Base-by-base conservation (phyloP, 2,113 vertebrate species). In the Pampusana beccarii region DNA sequence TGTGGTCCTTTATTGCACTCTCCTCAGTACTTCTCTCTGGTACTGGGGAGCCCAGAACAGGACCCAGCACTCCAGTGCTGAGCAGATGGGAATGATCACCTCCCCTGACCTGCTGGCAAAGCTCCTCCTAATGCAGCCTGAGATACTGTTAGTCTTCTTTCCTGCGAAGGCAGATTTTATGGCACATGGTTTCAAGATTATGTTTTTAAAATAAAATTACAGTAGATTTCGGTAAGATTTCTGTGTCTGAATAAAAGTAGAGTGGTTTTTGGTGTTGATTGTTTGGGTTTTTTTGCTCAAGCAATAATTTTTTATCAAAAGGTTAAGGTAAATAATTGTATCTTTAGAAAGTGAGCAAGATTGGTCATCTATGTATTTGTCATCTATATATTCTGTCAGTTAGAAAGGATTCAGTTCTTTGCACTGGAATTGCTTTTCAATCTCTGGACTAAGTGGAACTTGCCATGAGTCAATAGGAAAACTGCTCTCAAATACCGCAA, bases 361-460 rank as follows among this genome's bases (percentile, higher is more conserved):
- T 79, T 81, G 71, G 16, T 85, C 4, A 46, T 51, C 42, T 75
- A 0, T 50, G 42, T 44, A 10, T 44, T 50, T 50, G 48, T 50
- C 11, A 21, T 50, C 48, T 50, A 0, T 50, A 11, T 44, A 48
- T 33, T 58, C 46, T 57, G 0, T 34, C 51, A 16, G 3, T 42
- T 62, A 42, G 12, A 66, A 85, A 48, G 17, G 23, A 74, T 86
- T 88, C 1, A 0, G 2, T 54, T 80, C 17, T 87, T 73, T 46
- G 29, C 6, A 26, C 6, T 17, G 53, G 48, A 67, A 46, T 21
- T 88, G 12, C 36, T 69, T 88, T 90, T 72, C n/a, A 24, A 0
- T 42, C 34, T 67, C 50, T 57, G 29, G 25, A 8, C 31, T 80
- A 40, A 42, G 20, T 65, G 58, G 10, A 18, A 75, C 13, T 85